phyloP scores from a whole-genome alignment of 2,113 vertebrate genomes.

The Thymallus thymallus region DNA sequence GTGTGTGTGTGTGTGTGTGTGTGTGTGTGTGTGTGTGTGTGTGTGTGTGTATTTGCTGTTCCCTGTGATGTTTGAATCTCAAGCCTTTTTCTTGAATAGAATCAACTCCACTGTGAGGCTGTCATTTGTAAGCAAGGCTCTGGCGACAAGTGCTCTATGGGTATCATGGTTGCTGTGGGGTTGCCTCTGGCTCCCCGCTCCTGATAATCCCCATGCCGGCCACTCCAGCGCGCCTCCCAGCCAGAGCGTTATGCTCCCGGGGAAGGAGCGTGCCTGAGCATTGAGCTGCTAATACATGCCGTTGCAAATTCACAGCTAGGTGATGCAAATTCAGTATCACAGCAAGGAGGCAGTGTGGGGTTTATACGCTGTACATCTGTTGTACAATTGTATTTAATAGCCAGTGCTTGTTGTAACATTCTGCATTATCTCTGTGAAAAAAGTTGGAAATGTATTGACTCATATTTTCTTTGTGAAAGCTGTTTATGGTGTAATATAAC shows the following conservation, averaged over 20 bases:
- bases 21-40: no score
- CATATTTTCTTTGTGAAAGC: no score
- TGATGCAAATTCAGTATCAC: slow-evolving; percentile 49
- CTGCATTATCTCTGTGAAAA: not conserved
- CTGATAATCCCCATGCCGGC: slow-evolving; percentile 72
- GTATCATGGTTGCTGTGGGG: slow-evolving; percentile 47
- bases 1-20: not conserved
- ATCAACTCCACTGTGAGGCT: slow-evolving; percentile 21
- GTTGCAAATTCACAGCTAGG: slow-evolving; percentile 64
- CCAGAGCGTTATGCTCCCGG: slow-evolving; percentile 36
- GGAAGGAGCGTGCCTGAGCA: slow-evolving; percentile 68
- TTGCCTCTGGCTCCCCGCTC: slow-evolving; percentile 39
- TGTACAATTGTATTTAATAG: not conserved
- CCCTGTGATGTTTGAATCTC: no score
- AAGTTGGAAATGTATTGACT: not conserved
- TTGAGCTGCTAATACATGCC: slow-evolving; percentile 66
- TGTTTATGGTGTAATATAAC: no score
- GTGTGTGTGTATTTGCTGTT: no score
- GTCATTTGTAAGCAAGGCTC: slow-evolving; percentile 37
- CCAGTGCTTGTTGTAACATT: not conserved
- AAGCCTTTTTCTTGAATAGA: slow-evolving; percentile 10
- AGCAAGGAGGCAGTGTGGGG: no score
- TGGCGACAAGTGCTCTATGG: slow-evolving; percentile 58
- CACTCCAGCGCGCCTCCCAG: slow-evolving; percentile 69
- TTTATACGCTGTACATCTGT: not conserved